phyloP scores from a whole-genome alignment of 2,113 vertebrate genomes.

The Rhinoderma darwinii region DNA sequence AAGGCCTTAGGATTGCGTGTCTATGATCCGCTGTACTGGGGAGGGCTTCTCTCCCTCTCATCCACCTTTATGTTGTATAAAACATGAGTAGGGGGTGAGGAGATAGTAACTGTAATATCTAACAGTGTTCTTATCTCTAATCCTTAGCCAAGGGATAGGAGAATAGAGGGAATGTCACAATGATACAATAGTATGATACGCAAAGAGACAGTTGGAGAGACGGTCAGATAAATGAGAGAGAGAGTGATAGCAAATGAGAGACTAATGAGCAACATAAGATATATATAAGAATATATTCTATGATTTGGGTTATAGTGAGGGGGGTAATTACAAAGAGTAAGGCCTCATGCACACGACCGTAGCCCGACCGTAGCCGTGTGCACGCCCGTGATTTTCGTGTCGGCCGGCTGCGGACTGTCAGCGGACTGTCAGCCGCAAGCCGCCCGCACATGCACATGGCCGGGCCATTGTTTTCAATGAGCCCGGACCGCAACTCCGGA shows the following conservation, averaged over 20 bases:
- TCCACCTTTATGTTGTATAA: conserved; percentile 24
- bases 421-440: too few species aligned
- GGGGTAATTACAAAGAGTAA: neutral
- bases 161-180: conserved; percentile 20
- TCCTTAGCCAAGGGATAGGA: conserved; percentile 16
- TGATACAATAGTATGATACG: neutral
- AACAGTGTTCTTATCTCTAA: conserved; percentile 46
- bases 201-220: neutral
- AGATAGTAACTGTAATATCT: conserved; percentile 42
- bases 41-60: neutral
- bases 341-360: too few species aligned
- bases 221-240: neutral
- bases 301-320: neutral
- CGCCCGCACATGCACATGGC: too few species aligned
- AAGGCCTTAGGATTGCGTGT: conserved; percentile 35
- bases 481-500: too few species aligned
- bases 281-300: neutral
- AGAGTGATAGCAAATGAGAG: neutral
- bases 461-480: too few species aligned
- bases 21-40: conserved; percentile 36
- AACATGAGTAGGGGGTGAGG: conserved; percentile 20
- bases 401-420: too few species aligned
- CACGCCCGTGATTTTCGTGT: too few species aligned
- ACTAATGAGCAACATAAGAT: too few species aligned
- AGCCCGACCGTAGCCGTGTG: too few species aligned